These are phyloP conservation scores for Stigmatopora argus DNA, from an alignment of 2,113 vertebrate species.

Conservation along the genomic window DNA sequence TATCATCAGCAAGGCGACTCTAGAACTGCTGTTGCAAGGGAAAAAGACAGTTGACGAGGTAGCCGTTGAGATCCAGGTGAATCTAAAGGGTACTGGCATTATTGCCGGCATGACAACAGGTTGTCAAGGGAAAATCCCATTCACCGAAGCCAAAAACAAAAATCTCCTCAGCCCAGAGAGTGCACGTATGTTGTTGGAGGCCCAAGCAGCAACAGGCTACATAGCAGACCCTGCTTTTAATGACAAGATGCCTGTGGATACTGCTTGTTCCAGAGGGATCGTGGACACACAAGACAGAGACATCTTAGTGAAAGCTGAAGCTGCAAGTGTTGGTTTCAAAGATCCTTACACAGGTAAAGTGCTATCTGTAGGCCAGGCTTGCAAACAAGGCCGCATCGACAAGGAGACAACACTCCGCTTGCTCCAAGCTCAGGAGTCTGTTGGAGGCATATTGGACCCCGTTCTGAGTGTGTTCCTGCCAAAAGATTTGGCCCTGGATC, in stretches of 20 bases:
- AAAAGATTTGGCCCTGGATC: conserved; percentile 84
- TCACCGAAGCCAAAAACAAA: conserved; percentile 85
- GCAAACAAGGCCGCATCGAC: conserved; percentile 81
- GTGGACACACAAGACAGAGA: conserved; percentile 87
- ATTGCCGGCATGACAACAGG: conserved; percentile 81
- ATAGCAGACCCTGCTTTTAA: conserved; percentile 84
- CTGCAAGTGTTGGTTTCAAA: conserved; percentile 86
- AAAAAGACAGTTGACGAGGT: conserved; percentile 83
- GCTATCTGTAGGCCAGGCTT: conserved; percentile 83
- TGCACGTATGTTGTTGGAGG: conserved; percentile 84
- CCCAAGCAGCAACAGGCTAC: conserved; percentile 90
- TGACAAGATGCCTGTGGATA: conserved; percentile 82
- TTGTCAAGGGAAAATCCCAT: conserved; percentile 79
- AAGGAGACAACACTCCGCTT: conserved; percentile 80
- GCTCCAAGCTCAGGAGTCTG: conserved; percentile 86
- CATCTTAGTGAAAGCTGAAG: conserved; percentile 82
- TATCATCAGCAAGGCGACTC: conserved; percentile 80
- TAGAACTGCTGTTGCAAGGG: conserved; percentile 84
- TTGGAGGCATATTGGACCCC: conserved; percentile 88
- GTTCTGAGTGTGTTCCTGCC: conserved; percentile 87
- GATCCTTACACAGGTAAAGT: conserved; percentile 90
- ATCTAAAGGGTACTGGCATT: conserved; percentile 82
- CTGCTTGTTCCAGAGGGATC: conserved; percentile 84
- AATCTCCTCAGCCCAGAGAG: conserved; percentile 79
- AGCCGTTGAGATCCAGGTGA: conserved; percentile 79